phyloP scores from a whole-genome alignment of 2,888 invertebrate genomes.

The Xanthia togata region DNA sequence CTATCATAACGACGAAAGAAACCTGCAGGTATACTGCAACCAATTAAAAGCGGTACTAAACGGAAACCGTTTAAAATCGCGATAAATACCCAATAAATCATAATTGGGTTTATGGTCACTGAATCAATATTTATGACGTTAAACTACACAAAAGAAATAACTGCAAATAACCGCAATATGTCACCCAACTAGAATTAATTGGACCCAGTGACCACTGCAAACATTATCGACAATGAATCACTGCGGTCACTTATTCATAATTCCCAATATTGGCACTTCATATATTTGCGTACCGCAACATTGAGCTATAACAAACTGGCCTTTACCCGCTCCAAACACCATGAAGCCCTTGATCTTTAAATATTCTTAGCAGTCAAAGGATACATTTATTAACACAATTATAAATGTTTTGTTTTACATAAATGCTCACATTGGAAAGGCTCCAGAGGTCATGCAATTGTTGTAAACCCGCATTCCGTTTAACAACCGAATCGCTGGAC shows the following conservation, averaged over 20 bases:
- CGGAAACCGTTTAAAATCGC: background rate
- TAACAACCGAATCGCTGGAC: constrained; percentile 48
- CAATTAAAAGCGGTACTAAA: constrained; percentile 3
- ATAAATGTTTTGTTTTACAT: constrained; percentile 57
- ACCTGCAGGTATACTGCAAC: background rate
- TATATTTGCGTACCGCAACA: constrained; percentile 32
- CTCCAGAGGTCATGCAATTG: constrained; percentile 62
- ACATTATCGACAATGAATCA: constrained; percentile 76
- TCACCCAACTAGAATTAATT: constrained; percentile 57
- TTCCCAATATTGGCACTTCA: constrained; percentile 58
- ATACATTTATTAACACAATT: constrained; percentile 72
- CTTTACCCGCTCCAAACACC: constrained; percentile 54
- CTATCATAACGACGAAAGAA: background rate
- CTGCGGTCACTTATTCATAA: constrained; percentile 74
- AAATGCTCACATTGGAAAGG: constrained; percentile 62
- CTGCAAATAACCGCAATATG: constrained; percentile 49
- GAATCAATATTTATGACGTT: constrained; percentile 22
- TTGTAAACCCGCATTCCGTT: constrained; percentile 62
- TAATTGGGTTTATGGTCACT: constrained; percentile 4
- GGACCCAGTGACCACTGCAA: constrained; percentile 46
- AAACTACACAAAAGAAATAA: constrained; percentile 46
- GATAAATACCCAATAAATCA: constrained; percentile 18
- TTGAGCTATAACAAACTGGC: constrained; percentile 51
- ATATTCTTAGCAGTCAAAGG: constrained; percentile 72
- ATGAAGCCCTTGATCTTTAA: constrained; percentile 80